Base-by-base conservation (phyloP, 2,888 invertebrate species). In the Diaperis boleti region DNA sequence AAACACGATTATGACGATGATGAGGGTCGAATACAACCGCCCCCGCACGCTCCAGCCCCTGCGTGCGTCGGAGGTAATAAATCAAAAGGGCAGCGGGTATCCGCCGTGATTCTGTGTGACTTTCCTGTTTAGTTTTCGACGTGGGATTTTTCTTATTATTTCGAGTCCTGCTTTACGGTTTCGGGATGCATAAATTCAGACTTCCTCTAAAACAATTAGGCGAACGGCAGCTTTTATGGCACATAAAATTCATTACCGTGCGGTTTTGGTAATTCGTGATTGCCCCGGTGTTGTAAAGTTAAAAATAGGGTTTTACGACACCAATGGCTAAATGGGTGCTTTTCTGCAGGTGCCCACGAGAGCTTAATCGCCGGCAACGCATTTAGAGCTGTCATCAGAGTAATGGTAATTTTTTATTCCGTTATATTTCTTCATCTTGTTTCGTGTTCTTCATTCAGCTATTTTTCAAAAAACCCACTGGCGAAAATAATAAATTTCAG, bases 51-150 rank as follows among this genome's bases (percentile, higher is more conserved):
- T 11, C 20, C 6, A 29, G 22, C 26, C 22, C 10, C 44, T 22
- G 20, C 17, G 29, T 47, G 17, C 31, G 47, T 17, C 33, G 49
- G 49, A 17, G 37, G 52, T 37, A 52, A 52, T 52, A 52, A 52
- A 52, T 52, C 52, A 52, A 52, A 52, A 52, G 52, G 22, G 52
- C 22, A 52, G 22, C 39, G 52, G n/a, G 52, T 37, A 37, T 35
- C 22, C 52, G 18, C 39, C 52, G 39, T 39, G 52, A 52, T 17
- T n/a, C 15, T n/a, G 41, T 45, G 45, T 45, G 29, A 13, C 20
- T 39, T 39, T 33, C n/a, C 4, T 2, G 26, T 26, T 3, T 5
- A 5, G 26, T 5, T 5, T 26, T 26, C n/a, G n/a, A n/a, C n/a
- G n/a, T n/a, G n/a, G n/a, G 26, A 26, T 26, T 26, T 6, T 26